Evolutionary conservation across 2,797 vertebrate genomes (phyloP).

Genomic region (Rhinella marina): DNA sequence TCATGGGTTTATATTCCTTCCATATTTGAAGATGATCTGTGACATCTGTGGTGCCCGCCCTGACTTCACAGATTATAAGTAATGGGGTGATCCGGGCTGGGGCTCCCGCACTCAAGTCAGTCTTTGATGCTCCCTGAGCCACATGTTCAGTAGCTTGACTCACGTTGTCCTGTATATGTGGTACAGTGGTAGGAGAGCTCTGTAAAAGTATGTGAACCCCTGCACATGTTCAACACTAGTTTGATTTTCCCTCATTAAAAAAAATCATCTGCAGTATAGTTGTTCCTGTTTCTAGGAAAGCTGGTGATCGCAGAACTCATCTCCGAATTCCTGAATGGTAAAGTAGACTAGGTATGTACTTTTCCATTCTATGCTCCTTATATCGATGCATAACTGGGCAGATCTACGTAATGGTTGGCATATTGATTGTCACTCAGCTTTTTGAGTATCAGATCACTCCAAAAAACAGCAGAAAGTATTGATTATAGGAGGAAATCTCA

Average conservation of each 20-base stretch:
- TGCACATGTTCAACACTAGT: not conserved
- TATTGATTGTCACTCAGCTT: too few relatives aligned
- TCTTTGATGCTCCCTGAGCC: constrained; percentile 34
- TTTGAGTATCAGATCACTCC: too few relatives aligned
- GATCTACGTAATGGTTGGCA: too few relatives aligned
- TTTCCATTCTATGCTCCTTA: too few relatives aligned
- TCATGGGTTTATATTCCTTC: not conserved
- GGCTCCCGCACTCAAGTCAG: constrained; percentile 8
- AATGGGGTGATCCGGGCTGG: constrained; percentile 25
- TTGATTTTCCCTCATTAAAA: not conserved
- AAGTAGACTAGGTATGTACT: too few relatives aligned
- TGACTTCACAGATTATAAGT: not conserved
- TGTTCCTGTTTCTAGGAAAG: not conserved
- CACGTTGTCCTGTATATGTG: not conserved
- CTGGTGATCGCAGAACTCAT: too few relatives aligned
- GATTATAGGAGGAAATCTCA: too few relatives aligned
- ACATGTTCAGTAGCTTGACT: constrained; percentile 28
- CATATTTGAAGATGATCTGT: not conserved
- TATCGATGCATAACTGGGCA: too few relatives aligned
- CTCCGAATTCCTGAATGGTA: too few relatives aligned
- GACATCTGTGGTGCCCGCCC: not conserved
- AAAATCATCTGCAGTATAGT: not conserved
- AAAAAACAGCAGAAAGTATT: too few relatives aligned
- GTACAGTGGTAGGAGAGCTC: not conserved
- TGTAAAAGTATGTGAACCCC: not conserved